Evolutionary conservation across 2,797 vertebrate genomes (phyloP), one percentile per base, ranked within the genome.

Genomic region (Perodicticus potto): DNA sequence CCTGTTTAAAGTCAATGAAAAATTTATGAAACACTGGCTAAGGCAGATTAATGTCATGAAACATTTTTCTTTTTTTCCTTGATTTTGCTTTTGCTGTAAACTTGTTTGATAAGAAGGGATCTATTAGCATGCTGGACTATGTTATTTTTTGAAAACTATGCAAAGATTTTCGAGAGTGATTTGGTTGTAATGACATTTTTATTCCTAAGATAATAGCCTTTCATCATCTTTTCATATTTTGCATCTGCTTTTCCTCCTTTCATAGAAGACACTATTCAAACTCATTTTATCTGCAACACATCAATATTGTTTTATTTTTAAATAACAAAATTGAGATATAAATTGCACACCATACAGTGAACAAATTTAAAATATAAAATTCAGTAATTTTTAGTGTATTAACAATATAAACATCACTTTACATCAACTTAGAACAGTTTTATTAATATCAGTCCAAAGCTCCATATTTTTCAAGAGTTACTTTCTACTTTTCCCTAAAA

Each of bases 261-360:
- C 65, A 40, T 32, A n/a, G 25, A 67, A 92, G 25, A 70, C 67
- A 61, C 23, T 59, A 76, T 72, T 67, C 17, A 93, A 96, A 69
- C 5, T n/a, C 45, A 59, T 0, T 45, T 61, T 96, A 85, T 49
- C 29, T 61, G 8, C 1, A 88, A 73, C 17, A 78, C 0, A 76
- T 80, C 94, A 81, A 67, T 73, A 65, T 82, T 17, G 10, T 80
- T 86, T 88, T 73, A 78, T 67, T 86, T 95, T 89, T 7, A 73
- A 25, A 67, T 1, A 45, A 34, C 37, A 53, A 67, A 67, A 37
- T 37, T 87, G 27, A 86, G 34, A 94, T 83, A 57, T 84, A 81
- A 57, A 84, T 70, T n/a, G 65, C 4, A 14, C 12, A 22, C 7
- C 20, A 53, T 65, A 91, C 7, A 19, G 4, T 45, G 76, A n/a